These are phyloP conservation scores for Pseudochaenichthys georgianus DNA, from an alignment of 2,797 vertebrate species.

Conservation along the genomic window DNA sequence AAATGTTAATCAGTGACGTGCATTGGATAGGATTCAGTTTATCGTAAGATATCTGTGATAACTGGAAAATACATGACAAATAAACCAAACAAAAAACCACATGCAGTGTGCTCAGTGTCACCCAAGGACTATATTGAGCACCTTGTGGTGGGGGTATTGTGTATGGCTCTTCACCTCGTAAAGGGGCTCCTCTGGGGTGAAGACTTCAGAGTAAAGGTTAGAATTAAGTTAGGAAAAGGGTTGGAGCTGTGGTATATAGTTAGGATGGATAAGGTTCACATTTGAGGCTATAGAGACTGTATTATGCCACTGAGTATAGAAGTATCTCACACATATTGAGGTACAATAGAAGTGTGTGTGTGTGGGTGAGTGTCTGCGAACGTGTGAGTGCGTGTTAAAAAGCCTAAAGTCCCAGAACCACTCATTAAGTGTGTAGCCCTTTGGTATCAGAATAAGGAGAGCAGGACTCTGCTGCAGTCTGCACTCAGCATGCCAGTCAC, in stretches of 20 bases:
- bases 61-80: background rate
- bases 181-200: background rate
- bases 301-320: constrained; percentile 11
- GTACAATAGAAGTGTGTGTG: background rate
- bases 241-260: background rate
- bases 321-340: constrained; percentile 7
- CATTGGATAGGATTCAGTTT: background rate
- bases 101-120: background rate
- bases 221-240: background rate
- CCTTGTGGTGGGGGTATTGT: background rate
- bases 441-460: constrained; percentile 55
- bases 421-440: constrained; percentile 76
- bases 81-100: background rate
- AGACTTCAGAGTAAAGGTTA: background rate
- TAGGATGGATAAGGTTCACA: background rate
- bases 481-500: constrained; percentile 74
- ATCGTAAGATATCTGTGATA: background rate
- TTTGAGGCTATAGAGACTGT: background rate
- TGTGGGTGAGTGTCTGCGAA: constrained; percentile 7
- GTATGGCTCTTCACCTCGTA: background rate
- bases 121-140: background rate
- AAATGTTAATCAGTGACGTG: background rate
- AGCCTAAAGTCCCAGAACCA: constrained; percentile 73
- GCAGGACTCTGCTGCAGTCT: constrained; percentile 69
- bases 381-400: constrained; percentile 30